These are phyloP conservation scores for Trachelus troglodyta DNA, from an alignment of 2,888 invertebrate species.

Conservation along the genomic window DNA sequence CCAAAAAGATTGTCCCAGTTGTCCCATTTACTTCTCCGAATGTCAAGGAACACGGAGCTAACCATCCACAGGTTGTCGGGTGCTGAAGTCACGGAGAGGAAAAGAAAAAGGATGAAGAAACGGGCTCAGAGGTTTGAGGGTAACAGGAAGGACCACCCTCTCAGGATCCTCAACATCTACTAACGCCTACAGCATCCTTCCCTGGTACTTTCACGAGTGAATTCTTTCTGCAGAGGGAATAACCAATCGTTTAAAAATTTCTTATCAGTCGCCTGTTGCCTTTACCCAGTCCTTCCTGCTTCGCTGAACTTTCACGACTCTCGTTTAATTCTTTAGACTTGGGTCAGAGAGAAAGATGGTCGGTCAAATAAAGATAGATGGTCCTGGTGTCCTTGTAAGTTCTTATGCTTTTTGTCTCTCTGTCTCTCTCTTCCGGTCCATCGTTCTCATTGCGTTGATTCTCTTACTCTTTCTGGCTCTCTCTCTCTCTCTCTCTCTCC, in stretches of 20 bases:
- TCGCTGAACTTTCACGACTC: not conserved
- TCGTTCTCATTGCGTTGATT: not conserved
- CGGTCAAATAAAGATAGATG: not conserved
- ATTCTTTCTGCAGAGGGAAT: not conserved
- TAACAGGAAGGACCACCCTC: not conserved
- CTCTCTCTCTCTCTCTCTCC: not conserved
- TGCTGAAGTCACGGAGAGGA: not conserved
- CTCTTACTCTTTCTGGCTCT: not conserved
- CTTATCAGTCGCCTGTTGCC: not conserved
- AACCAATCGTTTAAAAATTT: not conserved
- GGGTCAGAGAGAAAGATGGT: not conserved
- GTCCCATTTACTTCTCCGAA: not conserved
- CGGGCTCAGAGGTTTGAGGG: not conserved
- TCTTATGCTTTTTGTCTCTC: not conserved
- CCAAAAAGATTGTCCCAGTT: not conserved
- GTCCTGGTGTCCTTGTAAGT: not conserved
- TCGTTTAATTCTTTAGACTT: not conserved
- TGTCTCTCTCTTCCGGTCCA: not conserved
- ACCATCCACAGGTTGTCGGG: constrained; percentile 48
- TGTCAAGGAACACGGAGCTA: constrained; percentile 13
- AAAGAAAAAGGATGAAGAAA: not conserved
- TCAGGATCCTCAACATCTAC: not conserved
- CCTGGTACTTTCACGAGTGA: not conserved
- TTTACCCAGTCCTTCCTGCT: not conserved
- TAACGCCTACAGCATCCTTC: not conserved